Evolutionary conservation across 2,113 vertebrate genomes (phyloP).

Genomic region (Rhea pennata): DNA sequence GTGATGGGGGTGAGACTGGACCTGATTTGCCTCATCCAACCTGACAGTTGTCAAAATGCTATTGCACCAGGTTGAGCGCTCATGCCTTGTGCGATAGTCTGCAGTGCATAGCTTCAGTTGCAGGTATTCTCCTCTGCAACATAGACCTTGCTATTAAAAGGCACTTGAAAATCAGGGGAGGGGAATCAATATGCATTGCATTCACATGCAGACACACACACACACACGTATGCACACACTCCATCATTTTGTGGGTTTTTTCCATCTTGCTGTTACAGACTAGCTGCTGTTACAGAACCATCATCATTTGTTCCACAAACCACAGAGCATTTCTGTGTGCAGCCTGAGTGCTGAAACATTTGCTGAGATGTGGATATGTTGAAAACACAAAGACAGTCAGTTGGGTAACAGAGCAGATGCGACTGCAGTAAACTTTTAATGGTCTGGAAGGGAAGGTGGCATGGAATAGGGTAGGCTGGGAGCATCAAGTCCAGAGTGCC

Average conservation of each 20-base stretch:
- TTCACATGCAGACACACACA: background rate
- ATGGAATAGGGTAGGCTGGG: background rate
- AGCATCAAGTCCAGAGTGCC: background rate
- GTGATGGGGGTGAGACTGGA: background rate
- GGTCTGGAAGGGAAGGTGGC: background rate
- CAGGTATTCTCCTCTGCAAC: accelerated
- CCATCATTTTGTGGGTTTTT: background rate
- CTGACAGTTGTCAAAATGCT: accelerated
- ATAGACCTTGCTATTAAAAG: background rate
- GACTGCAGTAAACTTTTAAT: background rate
- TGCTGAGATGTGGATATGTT: accelerated
- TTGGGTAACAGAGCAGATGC: background rate
- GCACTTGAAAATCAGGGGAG: background rate
- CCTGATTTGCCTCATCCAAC: background rate
- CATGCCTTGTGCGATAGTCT: accelerated
- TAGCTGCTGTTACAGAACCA: background rate
- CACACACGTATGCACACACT: too few relatives aligned
- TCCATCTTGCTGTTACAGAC: background rate
- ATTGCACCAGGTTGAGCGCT: accelerated
- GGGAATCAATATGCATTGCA: accelerated
- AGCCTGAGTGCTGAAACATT: background rate
- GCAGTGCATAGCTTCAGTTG: accelerated
- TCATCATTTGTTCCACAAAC: background rate
- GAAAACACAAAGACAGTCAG: accelerated
- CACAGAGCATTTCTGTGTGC: background rate